Percentiles rank a stretch among this genome's conserved stretches.
Conservation (phyloP, 2,113 vertebrate genomes). For the Heteronetta atricapilla region DNA sequence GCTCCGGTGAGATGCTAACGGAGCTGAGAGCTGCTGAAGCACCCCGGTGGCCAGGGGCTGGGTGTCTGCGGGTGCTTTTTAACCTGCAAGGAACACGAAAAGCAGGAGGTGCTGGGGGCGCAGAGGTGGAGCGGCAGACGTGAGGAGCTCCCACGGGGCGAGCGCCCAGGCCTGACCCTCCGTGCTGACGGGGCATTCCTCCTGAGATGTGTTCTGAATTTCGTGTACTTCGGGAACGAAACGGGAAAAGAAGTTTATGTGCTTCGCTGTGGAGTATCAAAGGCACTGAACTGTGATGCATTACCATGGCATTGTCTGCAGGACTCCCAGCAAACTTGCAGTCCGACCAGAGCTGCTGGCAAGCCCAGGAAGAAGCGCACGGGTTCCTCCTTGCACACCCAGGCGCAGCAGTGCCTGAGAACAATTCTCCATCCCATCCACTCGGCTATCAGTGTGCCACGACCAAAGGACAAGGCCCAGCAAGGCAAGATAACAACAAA, state of each 20-base stretch:
- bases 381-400: background rate
- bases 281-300: background rate
- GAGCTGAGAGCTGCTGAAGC: background rate
- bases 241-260: background rate
- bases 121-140: background rate
- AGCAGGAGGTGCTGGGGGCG: background rate
- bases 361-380: background rate
- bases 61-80: background rate
- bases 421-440: background rate
- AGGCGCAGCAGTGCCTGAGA: fast-evolving
- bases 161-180: background rate
- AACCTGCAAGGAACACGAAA: background rate
- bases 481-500: background rate
- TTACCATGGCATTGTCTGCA: background rate
- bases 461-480: background rate
- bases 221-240: background rate
- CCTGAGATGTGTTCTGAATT: slow-evolving; percentile 17
- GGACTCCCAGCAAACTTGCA: background rate
- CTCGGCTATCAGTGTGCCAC: background rate
- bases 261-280: background rate
- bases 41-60: background rate
- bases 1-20: background rate
- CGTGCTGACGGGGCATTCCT: background rate
- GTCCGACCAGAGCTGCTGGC: background rate
- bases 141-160: background rate